These are phyloP conservation scores for Coptodon bakossiorum DNA, from an alignment of 2,113 vertebrate species.

Conservation along the genomic window DNA sequence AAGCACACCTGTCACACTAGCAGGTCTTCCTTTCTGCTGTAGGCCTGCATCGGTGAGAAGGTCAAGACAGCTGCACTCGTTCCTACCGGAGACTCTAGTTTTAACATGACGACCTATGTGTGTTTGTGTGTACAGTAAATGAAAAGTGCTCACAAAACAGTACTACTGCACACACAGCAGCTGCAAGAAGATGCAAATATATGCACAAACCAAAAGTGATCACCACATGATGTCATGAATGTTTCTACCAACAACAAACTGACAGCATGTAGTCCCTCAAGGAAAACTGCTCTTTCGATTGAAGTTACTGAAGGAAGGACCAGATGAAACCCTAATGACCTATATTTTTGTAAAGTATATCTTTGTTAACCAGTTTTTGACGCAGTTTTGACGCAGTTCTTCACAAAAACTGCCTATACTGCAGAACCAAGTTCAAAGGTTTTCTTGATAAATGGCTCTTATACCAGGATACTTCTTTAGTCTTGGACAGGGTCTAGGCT, in stretches of 20 bases:
- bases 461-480: not conserved
- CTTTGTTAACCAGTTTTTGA: not conserved
- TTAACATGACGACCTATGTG: not conserved
- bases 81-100: not conserved
- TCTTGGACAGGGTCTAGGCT: not conserved
- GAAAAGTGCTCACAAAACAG: not conserved
- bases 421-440: not conserved
- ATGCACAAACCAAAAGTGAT: not conserved
- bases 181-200: not conserved
- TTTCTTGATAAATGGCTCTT: not conserved
- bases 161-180: not conserved
- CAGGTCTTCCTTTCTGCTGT: not conserved
- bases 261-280: not conserved
- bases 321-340: not conserved
- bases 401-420: not conserved
- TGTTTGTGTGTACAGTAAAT: not conserved
- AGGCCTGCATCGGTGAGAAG: constrained; percentile 8
- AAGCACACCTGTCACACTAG: not conserved
- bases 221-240: not conserved
- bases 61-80: constrained; percentile 18
- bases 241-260: not conserved
- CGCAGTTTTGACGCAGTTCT: not conserved
- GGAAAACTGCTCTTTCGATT: not conserved
- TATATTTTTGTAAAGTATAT: not conserved
- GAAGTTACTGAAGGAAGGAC: not conserved